These are phyloP conservation scores for Athalia rosae DNA, from an alignment of 2,888 invertebrate genomes.

Conservation along the genomic window DNA sequence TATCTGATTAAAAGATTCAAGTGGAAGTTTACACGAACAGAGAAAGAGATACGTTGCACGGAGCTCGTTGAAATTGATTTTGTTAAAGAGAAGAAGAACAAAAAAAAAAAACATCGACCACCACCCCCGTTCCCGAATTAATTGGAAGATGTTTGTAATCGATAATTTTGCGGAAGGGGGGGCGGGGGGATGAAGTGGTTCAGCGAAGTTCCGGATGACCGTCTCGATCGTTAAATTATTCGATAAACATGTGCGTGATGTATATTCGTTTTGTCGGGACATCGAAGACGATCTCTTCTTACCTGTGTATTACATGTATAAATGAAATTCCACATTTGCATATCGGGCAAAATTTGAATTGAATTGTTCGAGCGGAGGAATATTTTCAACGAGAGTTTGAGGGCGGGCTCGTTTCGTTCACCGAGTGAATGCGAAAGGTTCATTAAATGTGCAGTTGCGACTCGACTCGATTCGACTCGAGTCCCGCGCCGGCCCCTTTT, in stretches of 20 bases:
- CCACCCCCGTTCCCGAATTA: background rate
- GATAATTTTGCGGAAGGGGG: background rate
- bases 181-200: background rate
- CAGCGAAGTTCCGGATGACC: background rate
- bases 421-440: background rate
- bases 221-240: no score
- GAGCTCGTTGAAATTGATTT: background rate
- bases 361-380: background rate
- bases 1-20: no score
- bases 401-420: background rate
- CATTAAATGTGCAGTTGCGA: constrained; percentile 15
- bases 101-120: background rate
- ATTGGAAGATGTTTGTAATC: background rate
- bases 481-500: background rate
- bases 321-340: background rate
- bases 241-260: no score
- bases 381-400: constrained; percentile 13
- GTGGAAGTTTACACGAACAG: no score
- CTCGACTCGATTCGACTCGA: background rate
- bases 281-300: background rate
- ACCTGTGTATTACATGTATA: background rate
- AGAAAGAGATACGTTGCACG: no score
- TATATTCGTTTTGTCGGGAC: no score
- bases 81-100: background rate
- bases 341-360: constrained; percentile 7